These are phyloP conservation scores for Spilogale gracilis DNA, from an alignment of 2,113 vertebrate genomes.

Conservation along the genomic window DNA sequence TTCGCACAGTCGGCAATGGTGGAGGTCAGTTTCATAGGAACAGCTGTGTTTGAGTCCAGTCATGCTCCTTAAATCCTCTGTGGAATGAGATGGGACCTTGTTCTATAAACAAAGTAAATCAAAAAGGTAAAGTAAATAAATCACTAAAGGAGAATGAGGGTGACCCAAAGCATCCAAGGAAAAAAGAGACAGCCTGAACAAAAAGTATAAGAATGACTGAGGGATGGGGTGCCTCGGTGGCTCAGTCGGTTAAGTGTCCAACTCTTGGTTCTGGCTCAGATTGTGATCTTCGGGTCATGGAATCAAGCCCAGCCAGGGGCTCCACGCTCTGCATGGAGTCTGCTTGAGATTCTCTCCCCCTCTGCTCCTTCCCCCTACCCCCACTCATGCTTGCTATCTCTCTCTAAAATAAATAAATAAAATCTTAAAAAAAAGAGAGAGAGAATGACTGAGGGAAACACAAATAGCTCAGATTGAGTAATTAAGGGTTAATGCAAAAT, in stretches of 20 bases:
- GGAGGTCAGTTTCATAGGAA: slow-evolving; percentile 20
- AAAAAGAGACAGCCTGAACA: neutral
- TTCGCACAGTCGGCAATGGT: neutral
- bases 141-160: neutral
- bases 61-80: neutral
- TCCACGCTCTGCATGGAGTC: neutral
- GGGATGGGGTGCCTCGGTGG: neutral
- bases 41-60: neutral
- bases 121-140: slow-evolving; percentile 49
- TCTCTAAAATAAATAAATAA: neutral
- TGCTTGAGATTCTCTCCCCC: neutral
- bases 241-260: neutral
- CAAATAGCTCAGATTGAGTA: neutral
- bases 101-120: slow-evolving; percentile 8
- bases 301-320: neutral
- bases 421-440: neutral
- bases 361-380: neutral
- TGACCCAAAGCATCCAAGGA: neutral
- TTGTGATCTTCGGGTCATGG: neutral
- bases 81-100: slow-evolving; percentile 18
- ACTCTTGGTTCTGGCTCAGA: neutral
- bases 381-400: neutral
- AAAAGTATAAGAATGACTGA: slow-evolving; percentile 25
- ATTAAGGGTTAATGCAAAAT: neutral
- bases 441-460: slow-evolving; percentile 20